Evolutionary conservation across 2,113 vertebrate genomes (phyloP).

Genomic region (Ceyx margarethae): DNA sequence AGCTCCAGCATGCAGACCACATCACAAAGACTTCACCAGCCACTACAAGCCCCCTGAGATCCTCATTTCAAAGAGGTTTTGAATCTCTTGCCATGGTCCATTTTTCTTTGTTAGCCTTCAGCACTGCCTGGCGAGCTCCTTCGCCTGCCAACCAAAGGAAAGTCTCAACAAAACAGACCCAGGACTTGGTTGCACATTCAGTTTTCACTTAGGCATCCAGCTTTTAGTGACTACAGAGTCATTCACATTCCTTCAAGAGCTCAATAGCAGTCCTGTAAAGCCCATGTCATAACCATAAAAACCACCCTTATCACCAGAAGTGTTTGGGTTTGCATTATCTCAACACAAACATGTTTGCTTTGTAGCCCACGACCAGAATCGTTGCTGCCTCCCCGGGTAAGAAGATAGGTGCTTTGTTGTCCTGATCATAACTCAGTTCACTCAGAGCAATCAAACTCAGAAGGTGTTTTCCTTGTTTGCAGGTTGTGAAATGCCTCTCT

Average conservation of each 20-base stretch:
- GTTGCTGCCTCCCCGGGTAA: rapidly evolving
- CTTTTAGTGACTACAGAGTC: background rate
- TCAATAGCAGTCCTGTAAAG: background rate
- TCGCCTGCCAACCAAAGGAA: background rate
- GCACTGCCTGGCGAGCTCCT: background rate
- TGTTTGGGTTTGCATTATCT: background rate
- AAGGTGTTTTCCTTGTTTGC: background rate
- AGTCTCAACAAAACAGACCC: background rate
- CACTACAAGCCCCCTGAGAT: background rate
- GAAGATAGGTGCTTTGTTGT: background rate
- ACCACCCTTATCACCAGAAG: background rate
- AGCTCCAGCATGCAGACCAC: background rate
- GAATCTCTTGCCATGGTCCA: background rate
- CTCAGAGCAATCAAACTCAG: background rate
- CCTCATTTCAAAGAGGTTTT: background rate
- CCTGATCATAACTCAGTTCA: background rate
- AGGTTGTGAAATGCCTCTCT: background rate
- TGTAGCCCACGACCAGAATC: background rate
- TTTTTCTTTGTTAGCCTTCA: background rate
- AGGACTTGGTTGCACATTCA: background rate
- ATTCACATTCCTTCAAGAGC: background rate
- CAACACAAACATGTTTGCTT: background rate
- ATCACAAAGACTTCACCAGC: background rate
- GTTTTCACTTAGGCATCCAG: background rate
- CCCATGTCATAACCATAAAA: background rate